Conservation (phyloP, 2,797 vertebrate genomes). For the Apodemus agrarius region DNA sequence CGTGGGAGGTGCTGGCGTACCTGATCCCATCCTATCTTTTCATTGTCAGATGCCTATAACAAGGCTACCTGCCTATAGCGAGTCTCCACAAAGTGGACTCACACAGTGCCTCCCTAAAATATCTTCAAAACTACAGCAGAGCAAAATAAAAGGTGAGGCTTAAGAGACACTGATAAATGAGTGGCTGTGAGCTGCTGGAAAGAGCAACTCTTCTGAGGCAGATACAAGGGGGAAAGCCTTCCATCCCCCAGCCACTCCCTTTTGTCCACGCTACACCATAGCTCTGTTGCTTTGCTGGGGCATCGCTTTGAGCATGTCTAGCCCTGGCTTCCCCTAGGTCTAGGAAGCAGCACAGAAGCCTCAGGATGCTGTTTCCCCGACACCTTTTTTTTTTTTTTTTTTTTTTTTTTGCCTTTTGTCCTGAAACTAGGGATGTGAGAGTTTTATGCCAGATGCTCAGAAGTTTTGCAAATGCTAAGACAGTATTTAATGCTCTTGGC, state of each 20-base stretch:
- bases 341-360: neutral
- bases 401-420: neutral
- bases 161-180: neutral
- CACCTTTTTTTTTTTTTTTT: neutral
- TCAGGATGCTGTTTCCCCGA: neutral
- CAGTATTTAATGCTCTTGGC: neutral
- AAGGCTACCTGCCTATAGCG: neutral
- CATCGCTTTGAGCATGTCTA: neutral
- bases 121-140: neutral
- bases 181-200: neutral
- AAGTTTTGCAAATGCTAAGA: slow-evolving; percentile 45
- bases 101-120: neutral
- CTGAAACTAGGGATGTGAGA: neutral
- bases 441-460: neutral
- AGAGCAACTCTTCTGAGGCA: neutral
- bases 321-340: neutral
- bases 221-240: neutral
- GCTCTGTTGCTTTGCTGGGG: neutral
- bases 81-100: neutral
- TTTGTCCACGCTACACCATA: rapidly evolving
- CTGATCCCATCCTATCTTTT: neutral
- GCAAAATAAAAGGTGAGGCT: neutral
- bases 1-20: neutral
- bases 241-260: neutral
- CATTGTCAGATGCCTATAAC: neutral